Base-by-base conservation (phyloP, 2,888 invertebrate species). In the Campopleginae sp. region DNA sequence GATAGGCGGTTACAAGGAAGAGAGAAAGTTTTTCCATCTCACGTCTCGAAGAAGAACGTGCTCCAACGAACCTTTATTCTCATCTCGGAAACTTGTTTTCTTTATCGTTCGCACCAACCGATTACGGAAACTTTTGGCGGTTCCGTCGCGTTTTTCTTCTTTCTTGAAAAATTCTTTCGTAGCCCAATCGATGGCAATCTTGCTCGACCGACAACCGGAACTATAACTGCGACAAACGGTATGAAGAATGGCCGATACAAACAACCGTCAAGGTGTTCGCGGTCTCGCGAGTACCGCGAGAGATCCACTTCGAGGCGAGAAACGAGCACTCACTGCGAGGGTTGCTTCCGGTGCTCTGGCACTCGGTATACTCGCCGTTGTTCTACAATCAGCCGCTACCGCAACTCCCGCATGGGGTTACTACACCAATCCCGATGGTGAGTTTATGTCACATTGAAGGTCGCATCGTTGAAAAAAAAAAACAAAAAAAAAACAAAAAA, bases 381-480 rank as follows among this genome's bases (percentile, higher is more conserved):
- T 97, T 86, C 95, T 98, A 89, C 97, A 97, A 90, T 97, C 97
- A 83, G 96, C 97, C 63, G 97, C 98, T 74, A 96, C 98, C 75
- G 97, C 97, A 87, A 95, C 97, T 91, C 98, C 98, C 70, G 96
- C 97, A 91, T 98, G 98, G 98, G 98, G 98, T 86, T 96, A 97
- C 94, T 98, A 97, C 94, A 96, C 96, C 92, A 96, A 95, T 93
- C 95, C 96, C 94, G 94, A 96, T 91, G 95, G 96, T 96, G 93
- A 94, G 95, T 94, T 85, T 81, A 75, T 71, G n/a, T n/a, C n/a
- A n/a, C n/a, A n/a, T n/a, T n/a, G n/a, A n/a, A n/a, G n/a, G n/a
- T n/a, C n/a, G n/a, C n/a, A n/a, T n/a, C n/a, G n/a, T n/a, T n/a
- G n/a, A n/a, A n/a, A n/a, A n/a, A n/a, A n/a, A n/a, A n/a, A n/a